These are phyloP conservation scores for Pristionchus maxplancki DNA, from an alignment of 2,888 invertebrate genomes.

Conservation along the genomic window DNA sequence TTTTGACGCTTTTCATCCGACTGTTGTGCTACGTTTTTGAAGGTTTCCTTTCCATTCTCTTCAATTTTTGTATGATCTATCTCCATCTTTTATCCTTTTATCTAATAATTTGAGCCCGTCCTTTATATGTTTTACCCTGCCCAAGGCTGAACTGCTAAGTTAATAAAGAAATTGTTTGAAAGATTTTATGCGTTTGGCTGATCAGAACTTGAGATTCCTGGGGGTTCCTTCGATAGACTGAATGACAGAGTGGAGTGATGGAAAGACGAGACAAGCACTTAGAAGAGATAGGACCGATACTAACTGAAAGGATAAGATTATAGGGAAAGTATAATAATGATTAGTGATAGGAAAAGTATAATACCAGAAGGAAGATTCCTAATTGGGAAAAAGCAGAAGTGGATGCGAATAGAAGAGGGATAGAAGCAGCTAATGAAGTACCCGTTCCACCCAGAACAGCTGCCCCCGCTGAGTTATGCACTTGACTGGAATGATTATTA, in stretches of 20 bases:
- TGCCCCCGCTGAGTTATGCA: conserved; percentile 36
- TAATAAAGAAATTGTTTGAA: background rate
- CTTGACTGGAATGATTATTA: background rate
- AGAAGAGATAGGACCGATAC: conserved; percentile 42
- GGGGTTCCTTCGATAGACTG: conserved; percentile 20
- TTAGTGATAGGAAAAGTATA: background rate
- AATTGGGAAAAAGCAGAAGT: conserved; percentile 49
- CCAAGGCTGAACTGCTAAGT: background rate
- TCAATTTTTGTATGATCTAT: background rate
- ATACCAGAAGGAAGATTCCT: conserved; percentile 48
- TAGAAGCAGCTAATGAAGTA: conserved; percentile 29
- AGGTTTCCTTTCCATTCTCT: background rate
- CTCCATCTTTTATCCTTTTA: background rate
- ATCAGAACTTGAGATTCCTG: conserved; percentile 39
- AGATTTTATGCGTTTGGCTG: background rate
- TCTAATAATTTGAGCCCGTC: background rate
- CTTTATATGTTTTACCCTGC: background rate
- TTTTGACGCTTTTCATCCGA: background rate
- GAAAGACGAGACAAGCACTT: conserved; percentile 35
- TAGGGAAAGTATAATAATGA: too few species aligned
- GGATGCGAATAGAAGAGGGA: conserved; percentile 50
- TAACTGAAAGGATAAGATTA: conserved; percentile 7
- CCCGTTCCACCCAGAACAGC: conserved; percentile 40
- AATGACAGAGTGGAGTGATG: conserved; percentile 33
- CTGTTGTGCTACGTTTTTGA: conserved; percentile 32